Evolutionary conservation across 1,140 invertebrate genomes (phyloP).

Genomic region (Conus ventricosus): DNA sequence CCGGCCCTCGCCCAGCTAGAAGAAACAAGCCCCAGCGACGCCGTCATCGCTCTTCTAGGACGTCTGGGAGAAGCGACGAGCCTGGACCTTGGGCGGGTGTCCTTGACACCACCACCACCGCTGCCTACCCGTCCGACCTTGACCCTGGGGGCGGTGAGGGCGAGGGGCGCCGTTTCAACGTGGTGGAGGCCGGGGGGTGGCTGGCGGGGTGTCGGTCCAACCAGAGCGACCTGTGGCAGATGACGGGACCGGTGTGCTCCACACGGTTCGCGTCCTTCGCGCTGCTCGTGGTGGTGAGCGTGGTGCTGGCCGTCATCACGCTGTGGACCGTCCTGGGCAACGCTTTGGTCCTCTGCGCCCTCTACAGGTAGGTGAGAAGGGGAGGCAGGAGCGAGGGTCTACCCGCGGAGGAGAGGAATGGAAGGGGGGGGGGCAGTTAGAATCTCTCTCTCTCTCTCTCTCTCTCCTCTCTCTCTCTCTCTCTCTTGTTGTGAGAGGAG

Average conservation of each 20-base stretch:
- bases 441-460: background rate
- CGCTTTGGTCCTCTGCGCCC: slow-evolving; percentile 68
- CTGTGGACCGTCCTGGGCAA: slow-evolving; percentile 75
- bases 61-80: no score
- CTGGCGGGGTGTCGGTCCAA: slow-evolving; percentile 52
- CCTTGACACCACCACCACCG: background rate
- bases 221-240: slow-evolving; percentile 50
- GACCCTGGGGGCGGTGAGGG: background rate
- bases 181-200: background rate
- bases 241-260: slow-evolving; percentile 60
- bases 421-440: no score
- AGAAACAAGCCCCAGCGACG: no score
- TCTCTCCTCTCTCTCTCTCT: background rate
- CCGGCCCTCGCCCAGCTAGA: background rate
- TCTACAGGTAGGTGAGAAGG: slow-evolving; percentile 49
- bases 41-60: no score
- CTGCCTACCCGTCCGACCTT: background rate
- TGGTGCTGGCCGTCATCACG: slow-evolving; percentile 65
- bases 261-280: slow-evolving; percentile 60
- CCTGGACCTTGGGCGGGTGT: background rate
- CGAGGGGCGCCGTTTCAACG: background rate
- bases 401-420: no score
- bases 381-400: no score
- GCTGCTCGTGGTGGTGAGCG: slow-evolving; percentile 60
- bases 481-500: background rate